Evolutionary conservation across 2,888 invertebrate genomes (phyloP).

Genomic region (Apotomis betuletana): DNA sequence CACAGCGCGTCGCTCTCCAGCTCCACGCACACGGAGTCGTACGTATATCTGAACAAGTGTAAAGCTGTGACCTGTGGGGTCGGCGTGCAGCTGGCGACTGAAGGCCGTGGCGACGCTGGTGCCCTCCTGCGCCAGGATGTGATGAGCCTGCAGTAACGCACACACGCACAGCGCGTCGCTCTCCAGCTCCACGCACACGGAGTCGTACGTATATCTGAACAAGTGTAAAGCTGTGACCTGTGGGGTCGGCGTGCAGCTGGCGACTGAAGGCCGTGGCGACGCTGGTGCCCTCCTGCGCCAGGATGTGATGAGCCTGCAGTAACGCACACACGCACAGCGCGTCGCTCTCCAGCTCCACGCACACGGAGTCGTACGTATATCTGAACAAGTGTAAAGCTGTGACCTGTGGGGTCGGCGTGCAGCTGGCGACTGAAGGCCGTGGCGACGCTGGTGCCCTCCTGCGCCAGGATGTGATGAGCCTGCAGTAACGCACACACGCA

Average conservation of each 20-base stretch:
- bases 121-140: constrained; percentile 92
- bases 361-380: constrained; percentile 85
- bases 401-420: constrained; percentile 8
- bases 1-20: constrained; percentile 95
- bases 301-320: constrained; percentile 93
- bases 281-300: constrained; percentile 92
- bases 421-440: constrained; percentile 87
- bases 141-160: constrained; percentile 94
- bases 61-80: constrained; percentile 1
- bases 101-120: constrained; percentile 92
- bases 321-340: constrained; percentile 96
- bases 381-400: neutral
- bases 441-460: constrained; percentile 92
- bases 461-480: constrained; percentile 91
- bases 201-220: constrained; percentile 69
- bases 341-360: constrained; percentile 95
- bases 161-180: constrained; percentile 96
- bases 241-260: constrained; percentile 41
- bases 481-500: constrained; percentile 96
- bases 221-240: neutral
- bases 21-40: constrained; percentile 93
- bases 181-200: constrained; percentile 95
- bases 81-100: constrained; percentile 62
- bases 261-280: constrained; percentile 90
- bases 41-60: neutral